Evolutionary conservation across 1,140 invertebrate genomes (phyloP), one percentile per base, ranked within the genome.

Genomic region (Papilio xuthus): DNA sequence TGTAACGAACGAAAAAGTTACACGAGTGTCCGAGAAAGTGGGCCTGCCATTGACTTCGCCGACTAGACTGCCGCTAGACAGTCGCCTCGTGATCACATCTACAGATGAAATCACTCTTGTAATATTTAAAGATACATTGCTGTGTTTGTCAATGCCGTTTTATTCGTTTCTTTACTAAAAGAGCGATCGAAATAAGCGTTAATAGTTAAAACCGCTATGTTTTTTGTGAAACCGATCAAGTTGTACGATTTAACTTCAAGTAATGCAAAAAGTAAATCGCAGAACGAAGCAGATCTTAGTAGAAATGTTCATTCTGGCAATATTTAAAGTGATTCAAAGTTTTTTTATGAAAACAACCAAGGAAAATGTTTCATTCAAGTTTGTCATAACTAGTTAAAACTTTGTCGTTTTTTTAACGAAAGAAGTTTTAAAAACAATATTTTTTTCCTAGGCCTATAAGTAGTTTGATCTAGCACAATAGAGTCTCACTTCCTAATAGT

Each of bases 11-110:
- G 87, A 88, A 90, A 63, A 92, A 88, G 84, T 86, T 85, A 87
- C 82, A 86, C 77, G 82, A 86, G 80, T 82, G 84, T 76, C 82
- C 85, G 86, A 82, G 91, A 93, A 93, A 92, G 90, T 92, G 81
- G 90, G 86, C 84, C 86, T 89, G 86, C 82, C 87, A 85, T 82
- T 88, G 88, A 86, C 87, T 91, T 77, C 71, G 67, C 26, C 79
- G 88, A 87, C 90, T 90, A 93, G 90, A 92, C 90, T 81, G 87
- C 76, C 82, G 84, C 86, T 85, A 93, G 92, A 93, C 92, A 74
- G 70, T 75, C 63, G 78, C 44, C 78, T 76, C 74, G 53, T 23
- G 70, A 72, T 23, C n/a, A 28, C 20, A 10, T 23, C 12, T 72
- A 42, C 20, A 8, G 20, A 47, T 72, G n/a, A 72, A 72, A 72